Evolutionary conservation across 2,113 vertebrate species (phyloP).

Genomic region (Upupa epops): DNA sequence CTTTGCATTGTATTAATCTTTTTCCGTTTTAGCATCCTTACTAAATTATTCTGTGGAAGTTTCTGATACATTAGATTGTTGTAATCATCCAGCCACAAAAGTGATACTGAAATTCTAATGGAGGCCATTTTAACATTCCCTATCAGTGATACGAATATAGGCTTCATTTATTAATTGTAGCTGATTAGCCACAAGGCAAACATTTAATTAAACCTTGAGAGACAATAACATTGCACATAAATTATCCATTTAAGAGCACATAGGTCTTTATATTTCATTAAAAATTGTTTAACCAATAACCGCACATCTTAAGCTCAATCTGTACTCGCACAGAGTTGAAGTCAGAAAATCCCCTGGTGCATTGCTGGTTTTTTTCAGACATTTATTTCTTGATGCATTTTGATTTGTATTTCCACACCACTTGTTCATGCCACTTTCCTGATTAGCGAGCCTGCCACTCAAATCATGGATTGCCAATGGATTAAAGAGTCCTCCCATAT

Average conservation of each 20-base stretch:
- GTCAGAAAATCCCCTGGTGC: slow-evolving; percentile 35
- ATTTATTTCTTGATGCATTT: slow-evolving; percentile 58
- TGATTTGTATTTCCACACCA: slow-evolving; percentile 66
- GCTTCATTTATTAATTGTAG: slow-evolving; percentile 77
- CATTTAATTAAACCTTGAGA: slow-evolving; percentile 82
- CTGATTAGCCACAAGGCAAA: slow-evolving; percentile 81
- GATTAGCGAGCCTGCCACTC: slow-evolving; percentile 55
- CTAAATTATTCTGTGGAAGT: neutral
- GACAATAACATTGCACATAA: slow-evolving; percentile 78
- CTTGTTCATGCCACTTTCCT: slow-evolving; percentile 34
- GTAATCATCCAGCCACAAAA: neutral
- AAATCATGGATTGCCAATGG: slow-evolving; percentile 13
- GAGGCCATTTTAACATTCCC: slow-evolving; percentile 50
- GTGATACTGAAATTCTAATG: slow-evolving; percentile 18
- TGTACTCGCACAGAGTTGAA: slow-evolving; percentile 62
- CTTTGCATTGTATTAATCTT: neutral
- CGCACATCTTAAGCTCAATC: slow-evolving; percentile 53
- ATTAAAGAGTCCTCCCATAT: slow-evolving; percentile 5
- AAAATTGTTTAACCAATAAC: slow-evolving; percentile 72
- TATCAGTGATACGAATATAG: slow-evolving; percentile 54
- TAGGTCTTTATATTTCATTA: slow-evolving; percentile 78
- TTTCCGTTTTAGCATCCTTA: neutral
- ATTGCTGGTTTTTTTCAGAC: slow-evolving; percentile 12
- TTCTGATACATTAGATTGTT: neutral
- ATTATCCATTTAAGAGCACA: slow-evolving; percentile 79